phyloP scores from a whole-genome alignment of 2,113 vertebrate species.

The Chloropsis hardwickii region DNA sequence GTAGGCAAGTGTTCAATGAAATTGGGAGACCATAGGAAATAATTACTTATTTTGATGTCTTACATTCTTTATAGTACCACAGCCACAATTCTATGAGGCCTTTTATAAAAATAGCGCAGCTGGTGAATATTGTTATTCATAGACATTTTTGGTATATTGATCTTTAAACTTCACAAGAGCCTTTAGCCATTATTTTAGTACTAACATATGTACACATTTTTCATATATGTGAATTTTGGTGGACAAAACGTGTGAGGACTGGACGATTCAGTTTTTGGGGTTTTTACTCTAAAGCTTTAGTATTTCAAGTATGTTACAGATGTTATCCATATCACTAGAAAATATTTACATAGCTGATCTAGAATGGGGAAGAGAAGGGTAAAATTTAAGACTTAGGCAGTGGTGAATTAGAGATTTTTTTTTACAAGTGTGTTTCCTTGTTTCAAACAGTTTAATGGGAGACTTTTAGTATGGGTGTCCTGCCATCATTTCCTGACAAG shows the following conservation, averaged over 20 bases:
- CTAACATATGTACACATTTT: not conserved
- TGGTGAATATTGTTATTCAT: not conserved
- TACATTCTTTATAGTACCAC: not conserved
- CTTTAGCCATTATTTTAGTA: not conserved
- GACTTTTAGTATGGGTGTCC: not conserved
- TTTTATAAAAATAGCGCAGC: not conserved
- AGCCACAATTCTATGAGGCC: not conserved
- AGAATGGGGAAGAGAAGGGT: not conserved
- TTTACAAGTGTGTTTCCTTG: not conserved
- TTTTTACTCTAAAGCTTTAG: not conserved
- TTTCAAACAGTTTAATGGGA: accelerated
- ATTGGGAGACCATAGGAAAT: not conserved
- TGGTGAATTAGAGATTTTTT: not conserved
- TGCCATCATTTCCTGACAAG: not conserved
- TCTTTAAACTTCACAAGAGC: not conserved
- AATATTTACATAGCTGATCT: not conserved
- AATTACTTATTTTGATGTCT: not conserved
- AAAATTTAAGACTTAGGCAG: not conserved
- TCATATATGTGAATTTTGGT: not conserved
- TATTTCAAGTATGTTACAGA: not conserved
- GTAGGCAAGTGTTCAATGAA: not conserved
- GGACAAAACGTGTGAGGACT: accelerated
- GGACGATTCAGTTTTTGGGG: accelerated
- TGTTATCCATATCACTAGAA: not conserved
- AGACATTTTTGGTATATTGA: not conserved